phyloP scores from a whole-genome alignment of 2,797 vertebrate species.

The Iguana delicatissima region DNA sequence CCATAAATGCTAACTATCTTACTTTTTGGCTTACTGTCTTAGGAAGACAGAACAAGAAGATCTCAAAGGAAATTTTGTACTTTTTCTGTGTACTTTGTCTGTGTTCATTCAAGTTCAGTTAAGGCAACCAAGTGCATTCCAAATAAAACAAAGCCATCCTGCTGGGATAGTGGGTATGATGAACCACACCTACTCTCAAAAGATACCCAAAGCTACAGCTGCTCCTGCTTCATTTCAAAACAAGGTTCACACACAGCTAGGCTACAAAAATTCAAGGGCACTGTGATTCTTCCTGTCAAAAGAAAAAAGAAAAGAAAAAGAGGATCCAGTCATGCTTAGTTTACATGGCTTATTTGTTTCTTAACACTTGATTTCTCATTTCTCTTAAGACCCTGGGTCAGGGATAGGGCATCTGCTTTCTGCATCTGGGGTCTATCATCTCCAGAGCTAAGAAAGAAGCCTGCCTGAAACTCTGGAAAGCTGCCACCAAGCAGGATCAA shows the following conservation, averaged over 20 bases:
- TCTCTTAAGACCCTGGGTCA: not conserved
- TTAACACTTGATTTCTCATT: not conserved
- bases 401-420: not conserved
- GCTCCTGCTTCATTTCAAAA: slow-evolving; percentile 60
- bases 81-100: slow-evolving; percentile 46
- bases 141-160: slow-evolving; percentile 43
- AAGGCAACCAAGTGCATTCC: slow-evolving; percentile 61
- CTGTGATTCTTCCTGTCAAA: slow-evolving; percentile 42
- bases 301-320: slow-evolving; percentile 12
- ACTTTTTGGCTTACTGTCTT: slow-evolving; percentile 40
- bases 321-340: slow-evolving; percentile 55
- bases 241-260: slow-evolving; percentile 33
- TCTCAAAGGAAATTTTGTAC: slow-evolving; percentile 61
- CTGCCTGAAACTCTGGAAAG: no score
- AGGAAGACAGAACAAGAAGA: slow-evolving; percentile 53
- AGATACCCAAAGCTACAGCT: slow-evolving; percentile 49
- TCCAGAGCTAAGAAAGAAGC: no score
- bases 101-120: slow-evolving; percentile 48
- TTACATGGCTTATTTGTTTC: slow-evolving; percentile 53
- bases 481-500: not conserved
- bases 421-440: no score
- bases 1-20: slow-evolving; percentile 30
- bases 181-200: slow-evolving; percentile 62
- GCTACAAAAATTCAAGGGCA: slow-evolving; percentile 42
- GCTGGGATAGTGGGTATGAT: slow-evolving; percentile 25